Conservation (phyloP, 2,797 vertebrate species). For the Mus minutoides region DNA sequence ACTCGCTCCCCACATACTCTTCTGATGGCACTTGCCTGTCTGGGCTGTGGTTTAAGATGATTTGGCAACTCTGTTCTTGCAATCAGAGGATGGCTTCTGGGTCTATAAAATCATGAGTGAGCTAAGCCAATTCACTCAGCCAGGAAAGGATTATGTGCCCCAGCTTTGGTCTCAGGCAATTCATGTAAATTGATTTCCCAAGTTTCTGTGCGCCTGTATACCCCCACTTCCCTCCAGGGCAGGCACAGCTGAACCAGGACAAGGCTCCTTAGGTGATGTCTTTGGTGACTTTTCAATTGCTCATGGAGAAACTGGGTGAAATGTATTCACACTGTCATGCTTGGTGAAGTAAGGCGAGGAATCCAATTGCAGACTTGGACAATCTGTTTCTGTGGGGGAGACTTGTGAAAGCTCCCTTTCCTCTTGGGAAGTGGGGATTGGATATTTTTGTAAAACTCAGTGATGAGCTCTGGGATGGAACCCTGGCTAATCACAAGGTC, state of each 20-base stretch:
- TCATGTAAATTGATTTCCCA: constrained; percentile 53
- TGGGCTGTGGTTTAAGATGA: constrained; percentile 72
- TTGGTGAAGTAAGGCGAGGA: not conserved
- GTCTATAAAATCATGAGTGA: constrained; percentile 73
- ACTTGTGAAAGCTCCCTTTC: constrained; percentile 25
- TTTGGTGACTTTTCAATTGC: constrained; percentile 73
- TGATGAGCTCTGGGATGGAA: not conserved
- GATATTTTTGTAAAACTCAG: not conserved
- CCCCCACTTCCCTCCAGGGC: constrained; percentile 22
- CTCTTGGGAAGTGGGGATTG: not conserved
- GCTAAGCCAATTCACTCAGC: constrained; percentile 71
- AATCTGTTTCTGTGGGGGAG: constrained; percentile 19
- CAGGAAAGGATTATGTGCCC: constrained; percentile 68
- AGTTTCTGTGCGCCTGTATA: constrained; percentile 3
- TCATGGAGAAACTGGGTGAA: constrained; percentile 67
- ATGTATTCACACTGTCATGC: constrained; percentile 44
- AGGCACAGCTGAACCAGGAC: constrained; percentile 47
- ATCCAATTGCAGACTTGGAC: not conserved
- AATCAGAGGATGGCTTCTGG: constrained; percentile 78
- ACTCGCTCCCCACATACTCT: constrained; percentile 36
- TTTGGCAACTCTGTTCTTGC: constrained; percentile 56
- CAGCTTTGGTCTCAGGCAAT: constrained; percentile 66
- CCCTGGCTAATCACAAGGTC: not conserved
- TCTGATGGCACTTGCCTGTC: constrained; percentile 37
- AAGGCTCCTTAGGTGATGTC: constrained; percentile 32